phyloP scores from a whole-genome alignment of 2,113 vertebrate species.

The Condylura cristata region DNA sequence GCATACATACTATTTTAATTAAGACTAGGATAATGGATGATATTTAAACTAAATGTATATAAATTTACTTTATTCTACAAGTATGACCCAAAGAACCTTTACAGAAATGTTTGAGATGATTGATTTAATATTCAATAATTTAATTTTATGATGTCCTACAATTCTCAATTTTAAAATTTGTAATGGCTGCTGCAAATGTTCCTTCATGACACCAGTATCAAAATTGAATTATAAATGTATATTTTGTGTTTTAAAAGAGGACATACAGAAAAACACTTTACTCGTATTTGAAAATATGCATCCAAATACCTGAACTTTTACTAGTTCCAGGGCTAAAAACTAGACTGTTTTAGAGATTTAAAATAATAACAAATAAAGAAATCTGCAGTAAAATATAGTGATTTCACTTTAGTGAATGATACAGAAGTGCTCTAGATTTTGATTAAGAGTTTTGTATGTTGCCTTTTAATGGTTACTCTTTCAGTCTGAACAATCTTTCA shows the following conservation, averaged over 20 bases:
- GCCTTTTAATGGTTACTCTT: background rate
- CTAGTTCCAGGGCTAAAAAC: too few relatives aligned
- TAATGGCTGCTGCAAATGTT: background rate
- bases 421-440: background rate
- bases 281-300: background rate
- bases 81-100: background rate
- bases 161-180: background rate
- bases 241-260: background rate
- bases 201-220: background rate
- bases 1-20: slow-evolving; percentile 28
- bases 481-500: background rate
- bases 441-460: background rate
- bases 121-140: background rate
- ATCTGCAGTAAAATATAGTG: background rate
- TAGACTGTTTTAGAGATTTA: background rate
- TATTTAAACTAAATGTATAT: background rate
- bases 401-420: background rate
- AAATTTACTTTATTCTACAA: background rate
- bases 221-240: slow-evolving; percentile 33
- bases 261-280: background rate
- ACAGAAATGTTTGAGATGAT: background rate
- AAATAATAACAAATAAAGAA: background rate
- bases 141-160: background rate
- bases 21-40: background rate
- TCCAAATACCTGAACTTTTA: background rate